Evolutionary conservation across 1,140 invertebrate genomes (phyloP).

Genomic region (Sarcophaga peregrina): DNA sequence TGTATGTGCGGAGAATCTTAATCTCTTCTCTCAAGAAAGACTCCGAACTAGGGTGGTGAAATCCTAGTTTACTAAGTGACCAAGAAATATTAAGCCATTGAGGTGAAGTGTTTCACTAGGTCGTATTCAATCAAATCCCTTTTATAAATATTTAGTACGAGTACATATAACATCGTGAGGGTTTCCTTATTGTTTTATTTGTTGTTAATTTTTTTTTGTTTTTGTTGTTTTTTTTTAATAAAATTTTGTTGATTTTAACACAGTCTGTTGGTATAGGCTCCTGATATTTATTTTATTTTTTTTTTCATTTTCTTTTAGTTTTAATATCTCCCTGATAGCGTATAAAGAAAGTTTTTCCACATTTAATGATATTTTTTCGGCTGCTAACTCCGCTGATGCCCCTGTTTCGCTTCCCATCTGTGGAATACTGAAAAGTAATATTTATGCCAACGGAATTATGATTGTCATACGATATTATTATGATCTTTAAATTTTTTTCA

Average conservation of each 20-base stretch:
- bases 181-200: too few relatives aligned
- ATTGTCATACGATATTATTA: constrained; percentile 20
- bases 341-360: not conserved
- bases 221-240: not conserved
- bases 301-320: not conserved
- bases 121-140: not conserved
- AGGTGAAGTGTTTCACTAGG: too few relatives aligned
- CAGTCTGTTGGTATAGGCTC: not conserved
- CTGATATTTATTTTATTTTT: not conserved
- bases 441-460: not conserved
- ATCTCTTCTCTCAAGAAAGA: too few relatives aligned
- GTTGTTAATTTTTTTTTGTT: too few relatives aligned
- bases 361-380: constrained; percentile 18
- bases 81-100: too few relatives aligned
- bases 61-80: too few relatives aligned
- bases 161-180: too few relatives aligned
- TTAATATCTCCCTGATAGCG: constrained; percentile 8
- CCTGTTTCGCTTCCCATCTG: too few relatives aligned
- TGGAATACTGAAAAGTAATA: not conserved
- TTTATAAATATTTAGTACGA: too few relatives aligned
- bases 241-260: not conserved
- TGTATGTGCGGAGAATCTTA: too few relatives aligned
- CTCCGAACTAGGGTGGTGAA: too few relatives aligned
- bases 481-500: not conserved
- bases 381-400: too few relatives aligned